phyloP scores from a whole-genome alignment of 2,113 vertebrate genomes.

The Upupa epops region DNA sequence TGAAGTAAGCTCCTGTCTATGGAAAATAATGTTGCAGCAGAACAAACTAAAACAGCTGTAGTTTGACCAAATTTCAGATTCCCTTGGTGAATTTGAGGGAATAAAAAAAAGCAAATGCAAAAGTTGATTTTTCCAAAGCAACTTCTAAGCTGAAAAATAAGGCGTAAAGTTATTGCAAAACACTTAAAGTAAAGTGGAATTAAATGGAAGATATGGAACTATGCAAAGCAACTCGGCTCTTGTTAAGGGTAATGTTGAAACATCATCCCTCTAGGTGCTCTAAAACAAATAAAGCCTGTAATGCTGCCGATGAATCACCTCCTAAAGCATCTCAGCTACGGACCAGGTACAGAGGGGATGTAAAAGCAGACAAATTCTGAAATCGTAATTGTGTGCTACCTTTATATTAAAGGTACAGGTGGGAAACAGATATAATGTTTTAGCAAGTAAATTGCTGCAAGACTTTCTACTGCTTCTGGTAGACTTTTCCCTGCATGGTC shows the following conservation, averaged over 20 bases:
- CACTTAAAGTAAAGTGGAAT: neutral
- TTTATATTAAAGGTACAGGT: neutral
- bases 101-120: no score
- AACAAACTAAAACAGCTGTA: neutral
- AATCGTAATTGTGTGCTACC: rapidly evolving
- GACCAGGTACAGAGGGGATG: neutral
- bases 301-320: neutral
- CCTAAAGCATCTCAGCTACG: neutral
- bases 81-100: neutral
- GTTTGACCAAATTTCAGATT: neutral
- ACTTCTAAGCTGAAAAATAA: neutral
- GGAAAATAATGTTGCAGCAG: neutral
- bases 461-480: neutral
- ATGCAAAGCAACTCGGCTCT: neutral
- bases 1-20: rapidly evolving
- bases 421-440: neutral
- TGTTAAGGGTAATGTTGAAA: neutral
- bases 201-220: neutral
- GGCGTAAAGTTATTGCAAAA: neutral
- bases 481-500: neutral
- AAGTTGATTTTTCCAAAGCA: neutral
- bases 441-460: neutral
- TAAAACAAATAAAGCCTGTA: neutral
- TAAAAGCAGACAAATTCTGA: neutral
- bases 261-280: neutral